Conservation (phyloP, 2,888 invertebrate species). For the Archaeoteleia sp. region DNA sequence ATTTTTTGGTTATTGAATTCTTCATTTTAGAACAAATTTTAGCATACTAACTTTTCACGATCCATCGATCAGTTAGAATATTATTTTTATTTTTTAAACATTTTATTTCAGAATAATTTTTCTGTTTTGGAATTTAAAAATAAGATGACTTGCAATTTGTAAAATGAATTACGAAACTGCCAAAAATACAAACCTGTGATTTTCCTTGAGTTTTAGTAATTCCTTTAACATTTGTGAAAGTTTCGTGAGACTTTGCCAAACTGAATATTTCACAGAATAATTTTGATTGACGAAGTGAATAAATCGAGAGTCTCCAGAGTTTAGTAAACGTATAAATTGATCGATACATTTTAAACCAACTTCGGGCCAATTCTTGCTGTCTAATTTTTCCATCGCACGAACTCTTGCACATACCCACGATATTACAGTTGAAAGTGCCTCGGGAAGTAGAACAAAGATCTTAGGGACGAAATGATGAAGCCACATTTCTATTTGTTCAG, state of each 20-base stretch:
- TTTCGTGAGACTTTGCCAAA: slow-evolving; percentile 59
- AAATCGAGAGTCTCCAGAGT: slow-evolving; percentile 57
- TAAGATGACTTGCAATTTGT: slow-evolving; percentile 5
- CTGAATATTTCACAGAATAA: slow-evolving; percentile 58
- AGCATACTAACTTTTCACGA: too few species aligned
- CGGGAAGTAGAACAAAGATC: slow-evolving; percentile 61
- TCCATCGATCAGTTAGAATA: too few species aligned
- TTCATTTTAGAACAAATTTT: too few species aligned
- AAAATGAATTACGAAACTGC: not conserved
- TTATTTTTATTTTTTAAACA: too few species aligned
- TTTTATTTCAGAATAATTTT: slow-evolving; percentile 6
- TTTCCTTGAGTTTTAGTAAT: slow-evolving; percentile 60
- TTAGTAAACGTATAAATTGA: slow-evolving; percentile 66
- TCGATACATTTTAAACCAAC: slow-evolving; percentile 70
- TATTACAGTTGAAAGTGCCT: slow-evolving; percentile 62
- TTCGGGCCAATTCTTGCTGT: slow-evolving; percentile 62
- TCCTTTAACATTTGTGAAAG: slow-evolving; percentile 65
- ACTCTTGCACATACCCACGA: slow-evolving; percentile 64
- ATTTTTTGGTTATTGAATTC: too few species aligned
- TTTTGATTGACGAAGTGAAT: slow-evolving; percentile 57
- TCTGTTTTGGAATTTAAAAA: slow-evolving; percentile 5
- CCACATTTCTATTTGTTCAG: slow-evolving; percentile 64
- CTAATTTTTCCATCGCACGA: slow-evolving; percentile 61
- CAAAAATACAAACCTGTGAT: slow-evolving; percentile 59
- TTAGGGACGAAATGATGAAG: slow-evolving; percentile 68